Percentiles rank a stretch among this genome's conserved stretches.
phyloP scores from a whole-genome alignment of 2,888 invertebrate species.

The Argynnis bischoffii region DNA sequence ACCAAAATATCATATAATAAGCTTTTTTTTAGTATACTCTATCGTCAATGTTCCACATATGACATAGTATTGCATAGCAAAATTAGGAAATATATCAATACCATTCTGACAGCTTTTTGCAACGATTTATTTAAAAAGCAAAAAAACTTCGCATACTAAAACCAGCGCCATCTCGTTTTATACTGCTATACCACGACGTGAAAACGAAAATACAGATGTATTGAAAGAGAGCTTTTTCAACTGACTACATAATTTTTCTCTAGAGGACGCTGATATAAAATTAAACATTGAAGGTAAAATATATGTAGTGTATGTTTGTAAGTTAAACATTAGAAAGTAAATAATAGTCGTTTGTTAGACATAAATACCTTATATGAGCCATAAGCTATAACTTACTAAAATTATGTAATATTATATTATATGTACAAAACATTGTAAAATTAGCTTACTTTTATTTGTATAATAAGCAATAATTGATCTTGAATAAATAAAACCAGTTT shows the following conservation, averaged over 20 bases:
- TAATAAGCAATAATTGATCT: conserved; percentile 13
- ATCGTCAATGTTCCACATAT: too few species aligned
- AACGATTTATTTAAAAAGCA: too few species aligned
- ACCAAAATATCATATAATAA: too few species aligned
- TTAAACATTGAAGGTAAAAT: not conserved
- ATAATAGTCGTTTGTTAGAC: too few species aligned
- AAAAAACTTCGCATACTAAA: not conserved
- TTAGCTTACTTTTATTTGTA: conserved; percentile 7
- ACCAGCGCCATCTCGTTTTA: conserved; percentile 14
- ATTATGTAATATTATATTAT: not conserved
- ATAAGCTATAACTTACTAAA: not conserved
- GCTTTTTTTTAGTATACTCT: too few species aligned
- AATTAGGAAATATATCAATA: too few species aligned
- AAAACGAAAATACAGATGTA: not conserved
- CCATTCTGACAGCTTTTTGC: too few species aligned
- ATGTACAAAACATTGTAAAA: not conserved
- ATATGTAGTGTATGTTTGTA: too few species aligned
- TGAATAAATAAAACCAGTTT: conserved; percentile 23
- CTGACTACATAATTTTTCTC: not conserved
- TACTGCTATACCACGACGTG: not conserved
- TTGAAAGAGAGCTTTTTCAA: not conserved
- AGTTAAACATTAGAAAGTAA: too few species aligned
- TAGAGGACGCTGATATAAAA: conserved; percentile 13
- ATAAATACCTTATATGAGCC: too few species aligned
- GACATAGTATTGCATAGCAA: too few species aligned